Conservation (phyloP, 2,113 vertebrate genomes). For the Calyptomena viridis region DNA sequence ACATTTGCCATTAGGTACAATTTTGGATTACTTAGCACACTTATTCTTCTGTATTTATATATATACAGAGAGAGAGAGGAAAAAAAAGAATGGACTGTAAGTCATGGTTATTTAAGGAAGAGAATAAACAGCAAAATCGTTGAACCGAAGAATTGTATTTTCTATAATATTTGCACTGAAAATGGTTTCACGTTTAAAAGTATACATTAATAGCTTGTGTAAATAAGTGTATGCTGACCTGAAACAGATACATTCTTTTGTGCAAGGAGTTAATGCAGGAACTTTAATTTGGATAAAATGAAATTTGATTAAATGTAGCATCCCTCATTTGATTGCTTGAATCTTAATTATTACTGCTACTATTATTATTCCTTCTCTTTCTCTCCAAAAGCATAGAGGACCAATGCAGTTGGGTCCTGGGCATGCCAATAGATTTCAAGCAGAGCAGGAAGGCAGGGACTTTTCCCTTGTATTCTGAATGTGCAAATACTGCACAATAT, state of each 20-base stretch:
- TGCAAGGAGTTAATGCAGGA: not conserved
- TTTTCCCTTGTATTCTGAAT: not conserved
- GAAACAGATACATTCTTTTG: not conserved
- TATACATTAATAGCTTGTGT: slow-evolving; percentile 13
- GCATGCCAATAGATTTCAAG: not conserved
- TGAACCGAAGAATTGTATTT: slow-evolving; percentile 45
- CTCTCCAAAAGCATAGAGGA: not conserved
- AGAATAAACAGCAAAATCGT: slow-evolving; percentile 20
- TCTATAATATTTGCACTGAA: slow-evolving; percentile 46
- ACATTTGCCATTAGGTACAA: not conserved
- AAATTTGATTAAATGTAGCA: not conserved
- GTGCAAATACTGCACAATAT: too few relatives aligned
- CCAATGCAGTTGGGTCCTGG: not conserved
- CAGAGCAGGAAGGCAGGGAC: not conserved
- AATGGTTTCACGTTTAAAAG: slow-evolving; percentile 49
- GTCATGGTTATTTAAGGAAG: slow-evolving; percentile 17
- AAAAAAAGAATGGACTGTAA: slow-evolving; percentile 5
- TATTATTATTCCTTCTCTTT: not conserved
- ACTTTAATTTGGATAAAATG: not conserved
- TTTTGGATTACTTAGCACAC: not conserved
- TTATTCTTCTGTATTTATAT: not conserved
- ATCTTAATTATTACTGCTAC: not conserved
- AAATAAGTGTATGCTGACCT: slow-evolving; percentile 23
- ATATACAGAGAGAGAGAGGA: too few relatives aligned
- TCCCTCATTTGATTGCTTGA: not conserved